Evolutionary conservation across 2,113 vertebrate species (phyloP), one percentile per base, ranked within the genome.

Genomic region (Leptobrachium leishanense): DNA sequence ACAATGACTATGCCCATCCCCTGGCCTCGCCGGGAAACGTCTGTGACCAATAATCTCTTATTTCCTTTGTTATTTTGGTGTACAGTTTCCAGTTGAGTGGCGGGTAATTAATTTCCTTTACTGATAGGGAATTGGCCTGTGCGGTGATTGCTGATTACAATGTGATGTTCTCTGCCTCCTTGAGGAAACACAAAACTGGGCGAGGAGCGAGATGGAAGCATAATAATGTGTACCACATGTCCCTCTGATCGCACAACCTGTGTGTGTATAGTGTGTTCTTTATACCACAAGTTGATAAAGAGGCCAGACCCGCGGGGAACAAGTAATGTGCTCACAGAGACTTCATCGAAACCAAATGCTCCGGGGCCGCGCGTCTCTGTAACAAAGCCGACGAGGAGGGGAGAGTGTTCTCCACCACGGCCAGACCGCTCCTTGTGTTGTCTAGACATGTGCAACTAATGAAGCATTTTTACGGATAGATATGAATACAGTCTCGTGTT

Each of bases 261-360:
- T n/a, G 8, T n/a, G 8, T 50, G 8, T 8, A 42, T 63, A 41
- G 57, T 64, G 59, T 44, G 15, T 55, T 57, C 43, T 67, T 44
- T 67, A 54, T 39, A 55, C 6, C 65, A 68, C 54, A 71, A 71
- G 20, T 67, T 73, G 70, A 79, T 64, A 72, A 43, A 68, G 42
- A 79, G 70, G 77, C 77, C 70, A 72, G 64, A 44, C 63, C 77
- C 67, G 50, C 70, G 10, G 70, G 77, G 71, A 73, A 44, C 46
- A 40, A 68, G 77, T 39, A 65, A 68, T 59, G 62, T 55, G 64
- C 63, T 59, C 64, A 59, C 40, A 40, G 11, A 3, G 50, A 6
- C 77, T 74, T 79, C 77, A 79, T 72, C 46, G 7, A 74, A 80
- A 74, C 77, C 77, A 80, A 74, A 68, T 80, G 77, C 77, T 66